phyloP scores from a whole-genome alignment of 2,113 vertebrate species.

The Talpa occidentalis region DNA sequence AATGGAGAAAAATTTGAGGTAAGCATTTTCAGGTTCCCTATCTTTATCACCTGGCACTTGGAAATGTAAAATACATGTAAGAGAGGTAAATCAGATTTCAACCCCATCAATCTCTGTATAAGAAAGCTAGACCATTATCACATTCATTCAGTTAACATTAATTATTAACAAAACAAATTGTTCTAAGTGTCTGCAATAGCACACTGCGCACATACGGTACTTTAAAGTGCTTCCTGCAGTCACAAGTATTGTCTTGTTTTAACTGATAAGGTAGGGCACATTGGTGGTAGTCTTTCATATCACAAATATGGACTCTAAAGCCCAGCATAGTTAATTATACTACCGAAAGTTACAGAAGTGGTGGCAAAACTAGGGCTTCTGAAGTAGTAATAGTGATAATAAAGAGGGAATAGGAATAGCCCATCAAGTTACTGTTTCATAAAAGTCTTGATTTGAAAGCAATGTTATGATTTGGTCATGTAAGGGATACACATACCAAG shows the following conservation, averaged over 20 bases:
- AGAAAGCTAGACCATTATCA: neutral
- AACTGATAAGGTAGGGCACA: neutral
- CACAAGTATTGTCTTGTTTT: neutral
- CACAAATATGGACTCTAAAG: constrained; percentile 25
- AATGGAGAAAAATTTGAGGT: neutral
- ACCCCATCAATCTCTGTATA: neutral
- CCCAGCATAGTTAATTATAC: neutral
- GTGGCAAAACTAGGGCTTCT: neutral
- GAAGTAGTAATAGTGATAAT: constrained; percentile 27
- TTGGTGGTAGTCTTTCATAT: neutral
- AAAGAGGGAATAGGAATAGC: constrained; percentile 56
- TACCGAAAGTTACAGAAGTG: neutral
- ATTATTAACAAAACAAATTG: neutral
- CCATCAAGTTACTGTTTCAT: constrained; percentile 61
- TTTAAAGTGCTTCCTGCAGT: neutral
- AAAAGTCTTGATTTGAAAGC: constrained; percentile 66
- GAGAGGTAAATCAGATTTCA: neutral
- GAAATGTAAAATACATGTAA: neutral
- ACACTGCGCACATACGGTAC: neutral
- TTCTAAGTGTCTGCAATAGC: neutral
- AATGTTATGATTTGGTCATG: constrained; percentile 25
- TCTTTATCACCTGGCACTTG: neutral
- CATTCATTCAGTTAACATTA: neutral
- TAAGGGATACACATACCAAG: neutral
- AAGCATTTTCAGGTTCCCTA: neutral